Percentiles rank a stretch among this genome's conserved stretches.
phyloP scores from a whole-genome alignment of 2,797 vertebrate genomes.

The Fringilla coelebs region DNA sequence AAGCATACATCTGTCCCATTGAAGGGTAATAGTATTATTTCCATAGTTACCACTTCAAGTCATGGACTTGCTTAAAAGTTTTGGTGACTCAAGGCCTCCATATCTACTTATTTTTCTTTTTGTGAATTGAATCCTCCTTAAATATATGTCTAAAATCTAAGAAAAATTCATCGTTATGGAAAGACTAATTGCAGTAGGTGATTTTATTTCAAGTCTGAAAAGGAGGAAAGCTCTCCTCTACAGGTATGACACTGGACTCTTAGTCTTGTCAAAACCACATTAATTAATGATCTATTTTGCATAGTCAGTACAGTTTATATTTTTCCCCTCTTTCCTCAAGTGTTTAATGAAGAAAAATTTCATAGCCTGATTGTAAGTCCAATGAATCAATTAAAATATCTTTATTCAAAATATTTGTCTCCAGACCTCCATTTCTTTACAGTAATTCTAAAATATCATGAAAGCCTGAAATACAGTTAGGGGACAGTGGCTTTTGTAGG shows the following conservation, averaged over 20 bases:
- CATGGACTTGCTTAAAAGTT: not conserved
- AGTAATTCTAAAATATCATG: slow-evolving; percentile 6
- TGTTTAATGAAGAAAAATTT: slow-evolving; percentile 19
- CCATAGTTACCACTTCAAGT: not conserved
- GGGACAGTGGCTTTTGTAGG: not conserved
- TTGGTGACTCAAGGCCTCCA: not conserved
- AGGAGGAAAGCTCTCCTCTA: not conserved
- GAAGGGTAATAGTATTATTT: not conserved
- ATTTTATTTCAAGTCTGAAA: not conserved
- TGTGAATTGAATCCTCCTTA: not conserved
- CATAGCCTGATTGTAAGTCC: not conserved
- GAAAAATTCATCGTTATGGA: not conserved
- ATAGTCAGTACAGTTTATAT: not conserved
- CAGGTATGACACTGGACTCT: not conserved
- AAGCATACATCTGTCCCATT: not conserved
- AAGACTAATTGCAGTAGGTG: not conserved
- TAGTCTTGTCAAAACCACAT: not conserved
- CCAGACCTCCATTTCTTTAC: not conserved
- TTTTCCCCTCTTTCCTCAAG: not conserved
- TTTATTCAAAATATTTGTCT: slow-evolving; percentile 27
- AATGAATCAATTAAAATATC: slow-evolving; percentile 10
- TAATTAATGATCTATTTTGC: not conserved
- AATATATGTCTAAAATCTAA: not conserved
- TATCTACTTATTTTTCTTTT: not conserved
- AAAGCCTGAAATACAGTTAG: not conserved